A percentile compares a stretch with the other conserved stretches of the same genome.
Conservation (phyloP, 2,113 vertebrate genomes). For the Sorex araneus region DNA sequence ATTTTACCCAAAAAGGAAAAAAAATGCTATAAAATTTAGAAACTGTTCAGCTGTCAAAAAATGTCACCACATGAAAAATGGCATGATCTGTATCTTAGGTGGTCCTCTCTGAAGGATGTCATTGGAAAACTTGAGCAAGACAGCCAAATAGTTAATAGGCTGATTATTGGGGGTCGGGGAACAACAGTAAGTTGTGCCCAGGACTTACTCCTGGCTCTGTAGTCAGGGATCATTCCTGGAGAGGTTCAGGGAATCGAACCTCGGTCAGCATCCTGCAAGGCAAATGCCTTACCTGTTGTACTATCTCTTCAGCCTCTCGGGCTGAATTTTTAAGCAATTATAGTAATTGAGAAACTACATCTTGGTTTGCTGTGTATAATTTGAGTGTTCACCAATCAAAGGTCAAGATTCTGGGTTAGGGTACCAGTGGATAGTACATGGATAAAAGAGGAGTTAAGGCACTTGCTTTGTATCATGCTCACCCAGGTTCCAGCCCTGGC, state of each 20-base stretch:
- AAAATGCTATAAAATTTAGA: not conserved
- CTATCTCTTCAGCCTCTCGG: not conserved
- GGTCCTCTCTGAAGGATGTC: not conserved
- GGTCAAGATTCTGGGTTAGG: not conserved
- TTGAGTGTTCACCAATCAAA: not conserved
- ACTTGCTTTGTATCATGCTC: no score
- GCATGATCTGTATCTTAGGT: not conserved
- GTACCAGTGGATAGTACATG: not conserved
- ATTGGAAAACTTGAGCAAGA: not conserved
- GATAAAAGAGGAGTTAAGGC: no score
- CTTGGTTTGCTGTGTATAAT: not conserved
- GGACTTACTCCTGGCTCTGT: no score
- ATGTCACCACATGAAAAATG: not conserved
- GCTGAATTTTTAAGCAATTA: conserved; percentile 21
- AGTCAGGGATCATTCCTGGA: not conserved
- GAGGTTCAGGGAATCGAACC: not conserved
- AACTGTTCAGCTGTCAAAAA: not conserved
- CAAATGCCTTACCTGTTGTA: not conserved
- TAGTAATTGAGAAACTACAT: not conserved
- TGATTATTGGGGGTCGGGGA: no score
- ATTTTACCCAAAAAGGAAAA: conserved; percentile 13
- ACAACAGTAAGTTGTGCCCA: no score
- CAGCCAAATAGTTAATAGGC: conserved; percentile 8
- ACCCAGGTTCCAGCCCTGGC: no score
- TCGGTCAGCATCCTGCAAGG: not conserved